Base-by-base conservation (phyloP, 2,888 invertebrate species). In the Oscheius myriophilus region DNA sequence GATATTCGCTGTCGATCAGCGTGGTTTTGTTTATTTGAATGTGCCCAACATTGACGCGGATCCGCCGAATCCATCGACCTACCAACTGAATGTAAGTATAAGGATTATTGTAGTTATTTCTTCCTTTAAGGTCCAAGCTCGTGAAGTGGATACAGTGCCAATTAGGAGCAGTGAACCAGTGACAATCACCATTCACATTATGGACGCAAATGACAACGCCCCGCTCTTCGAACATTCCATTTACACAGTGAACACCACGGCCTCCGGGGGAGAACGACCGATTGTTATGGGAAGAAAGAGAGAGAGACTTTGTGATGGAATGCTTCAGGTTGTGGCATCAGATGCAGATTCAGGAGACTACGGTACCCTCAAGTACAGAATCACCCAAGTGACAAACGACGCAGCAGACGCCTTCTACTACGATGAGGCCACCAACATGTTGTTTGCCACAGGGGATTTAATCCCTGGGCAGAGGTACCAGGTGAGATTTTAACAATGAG, bases 1-100 rank as follows among this genome's bases (percentile, higher is more conserved):
- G 16, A 82, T 86, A 9, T 86, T 86, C 59, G 86, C 85, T 0
- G 84, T 86, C 11, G 84, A 86, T 65, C 86, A 86, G 54, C 72
- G 82, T 14, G 86, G 86, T 25, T 84, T 76, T 63, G 77, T 86
- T 26, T 87, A 85, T 70, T 58, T 86, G 43, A 87, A 87, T 68
- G 82, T 81, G 9, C 79, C 77, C 9, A 78, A 75, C 12, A 71
- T 85, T 33, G 85, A 86, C 57, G 82, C 82, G n/a, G 85, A 85
- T 65, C 75, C 79, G 2, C 82, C 82, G 11, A 83, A 82, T 71
- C 82, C 84, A 1, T 72, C 78, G 7, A 77, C 81, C 18, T 86
- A 85, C 71, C 77, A 85, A 53, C 71, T 86, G 26, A 86, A 83
- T 67, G 82, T 86, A 23, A 68, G 70, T 33, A 16, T 39, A 3